Base-by-base conservation (phyloP, 1,140 invertebrate genomes). In the Galleria mellonella region DNA sequence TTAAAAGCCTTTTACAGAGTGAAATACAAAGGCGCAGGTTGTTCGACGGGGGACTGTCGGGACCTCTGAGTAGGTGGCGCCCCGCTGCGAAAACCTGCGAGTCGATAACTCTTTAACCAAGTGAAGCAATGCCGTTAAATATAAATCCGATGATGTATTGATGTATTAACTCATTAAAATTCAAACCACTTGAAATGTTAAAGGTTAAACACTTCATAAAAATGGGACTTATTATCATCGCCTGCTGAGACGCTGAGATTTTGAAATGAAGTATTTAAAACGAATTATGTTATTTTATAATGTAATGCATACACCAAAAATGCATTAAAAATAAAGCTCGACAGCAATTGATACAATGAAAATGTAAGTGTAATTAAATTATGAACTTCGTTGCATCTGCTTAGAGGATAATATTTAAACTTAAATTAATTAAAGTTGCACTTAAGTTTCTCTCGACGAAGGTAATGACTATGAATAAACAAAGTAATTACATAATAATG, bases 131-230 rank as follows among this genome's bases (percentile, higher is more conserved):
- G 50, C 53, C 23, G 29, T 15, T 43, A 4, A 27, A 43, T 64
- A 70, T 66, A 63, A n/a, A 67, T 43, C 43, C 49, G 51, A 72
- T 67, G 72, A 76, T 78, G 61, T 61, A 76, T 76, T 63, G 73
- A 72, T 60, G 68, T 74, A 74, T 76, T 82, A 72, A 72, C 70
- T 77, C 60, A 77, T 81, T 75, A 62, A 70, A 75, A 75, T 70
- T 64, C 64, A 73, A 72, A 66, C 71, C 67, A 66, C 62, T 73
- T 66, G 50, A 50, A 50, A 38, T 52, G 57, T 50, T 68, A 73
- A 78, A 73, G 71, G 69, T 77, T 74, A 74, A 68, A 74, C 51
- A 62, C 67, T 74, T 72, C 49, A 71, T 73, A 70, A 69, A 69
- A 66, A 74, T 61, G 40, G 52, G 44, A 53, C 47, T 63, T 63